A percentile compares a stretch with the other conserved stretches of the same genome.
These are phyloP conservation scores for Brachionichthys hirsutus DNA, from an alignment of 2,113 vertebrate genomes.

Conservation along the genomic window DNA sequence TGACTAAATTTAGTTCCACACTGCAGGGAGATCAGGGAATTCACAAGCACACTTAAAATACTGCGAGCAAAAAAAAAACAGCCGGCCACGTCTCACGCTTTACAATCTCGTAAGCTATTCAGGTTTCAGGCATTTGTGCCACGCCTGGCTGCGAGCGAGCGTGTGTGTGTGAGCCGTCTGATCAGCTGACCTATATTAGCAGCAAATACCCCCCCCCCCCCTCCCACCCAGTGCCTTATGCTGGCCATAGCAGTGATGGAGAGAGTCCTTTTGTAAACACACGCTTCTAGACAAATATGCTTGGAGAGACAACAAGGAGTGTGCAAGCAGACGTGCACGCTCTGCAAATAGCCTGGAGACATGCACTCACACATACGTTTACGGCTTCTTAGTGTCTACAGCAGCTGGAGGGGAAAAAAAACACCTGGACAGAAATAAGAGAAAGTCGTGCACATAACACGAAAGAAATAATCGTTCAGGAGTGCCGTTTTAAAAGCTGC, in stretches of 20 bases:
- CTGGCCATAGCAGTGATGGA: constrained; percentile 5
- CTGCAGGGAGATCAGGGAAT: constrained; percentile 53
- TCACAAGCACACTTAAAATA: constrained; percentile 54
- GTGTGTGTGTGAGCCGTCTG: constrained; percentile 10
- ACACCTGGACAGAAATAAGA: not conserved
- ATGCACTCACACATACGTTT: not conserved
- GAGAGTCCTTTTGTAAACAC: not conserved
- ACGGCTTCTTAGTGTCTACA: not conserved
- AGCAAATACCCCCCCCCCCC: constrained; percentile 20
- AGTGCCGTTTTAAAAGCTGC: not conserved
- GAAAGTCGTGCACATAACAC: not conserved
- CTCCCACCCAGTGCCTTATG: constrained; percentile 14
- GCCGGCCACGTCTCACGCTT: constrained; percentile 40
- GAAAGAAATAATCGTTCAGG: not conserved
- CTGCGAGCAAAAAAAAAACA: constrained; percentile 35
- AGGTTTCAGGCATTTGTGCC: constrained; percentile 35
- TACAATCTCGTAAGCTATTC: constrained; percentile 51
- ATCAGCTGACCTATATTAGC: constrained; percentile 49
- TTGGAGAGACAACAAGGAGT: not conserved
- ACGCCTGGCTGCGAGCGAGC: constrained; percentile 31
- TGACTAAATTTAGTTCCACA: constrained; percentile 33
- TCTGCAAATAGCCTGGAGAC: not conserved
- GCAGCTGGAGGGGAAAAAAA: not conserved
- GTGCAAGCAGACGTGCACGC: not conserved
- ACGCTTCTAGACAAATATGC: constrained; percentile 3